Percentiles rank a stretch among this genome's conserved stretches.
phyloP scores from a whole-genome alignment of 2,113 vertebrate species.

The Cyrtonyx montezumae region DNA sequence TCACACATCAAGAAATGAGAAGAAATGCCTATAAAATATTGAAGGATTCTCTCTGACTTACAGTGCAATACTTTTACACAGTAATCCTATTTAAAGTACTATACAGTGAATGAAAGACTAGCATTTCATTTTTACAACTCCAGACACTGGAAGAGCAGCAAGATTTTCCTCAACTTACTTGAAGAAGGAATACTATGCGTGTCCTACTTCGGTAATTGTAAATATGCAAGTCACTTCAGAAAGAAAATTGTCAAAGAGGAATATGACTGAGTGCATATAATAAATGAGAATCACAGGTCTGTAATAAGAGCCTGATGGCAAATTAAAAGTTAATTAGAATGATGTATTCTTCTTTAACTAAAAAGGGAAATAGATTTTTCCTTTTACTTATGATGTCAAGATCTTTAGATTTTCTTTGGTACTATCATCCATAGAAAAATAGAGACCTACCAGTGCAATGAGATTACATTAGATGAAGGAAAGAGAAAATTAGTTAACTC shows the following conservation, averaged over 20 bases:
- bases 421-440: background rate
- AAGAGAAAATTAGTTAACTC: background rate
- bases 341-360: background rate
- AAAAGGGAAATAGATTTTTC: background rate
- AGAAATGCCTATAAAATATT: background rate
- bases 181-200: background rate
- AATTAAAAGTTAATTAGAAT: background rate
- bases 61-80: background rate
- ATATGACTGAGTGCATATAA: background rate
- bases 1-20: background rate
- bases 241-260: background rate
- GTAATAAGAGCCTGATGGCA: background rate
- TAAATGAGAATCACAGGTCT: background rate
- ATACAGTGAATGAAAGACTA: background rate
- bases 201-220: background rate
- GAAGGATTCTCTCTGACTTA: background rate
- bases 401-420: background rate
- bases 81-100: background rate
- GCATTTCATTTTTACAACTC: background rate
- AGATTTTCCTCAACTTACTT: background rate
- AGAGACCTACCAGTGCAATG: background rate
- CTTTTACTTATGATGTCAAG: background rate
- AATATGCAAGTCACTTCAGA: background rate
- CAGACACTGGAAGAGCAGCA: background rate
- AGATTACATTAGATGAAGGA: background rate